Evolutionary conservation across 2,797 vertebrate genomes (phyloP), one percentile per base, ranked within the genome.

Genomic region (Carapus acus): DNA sequence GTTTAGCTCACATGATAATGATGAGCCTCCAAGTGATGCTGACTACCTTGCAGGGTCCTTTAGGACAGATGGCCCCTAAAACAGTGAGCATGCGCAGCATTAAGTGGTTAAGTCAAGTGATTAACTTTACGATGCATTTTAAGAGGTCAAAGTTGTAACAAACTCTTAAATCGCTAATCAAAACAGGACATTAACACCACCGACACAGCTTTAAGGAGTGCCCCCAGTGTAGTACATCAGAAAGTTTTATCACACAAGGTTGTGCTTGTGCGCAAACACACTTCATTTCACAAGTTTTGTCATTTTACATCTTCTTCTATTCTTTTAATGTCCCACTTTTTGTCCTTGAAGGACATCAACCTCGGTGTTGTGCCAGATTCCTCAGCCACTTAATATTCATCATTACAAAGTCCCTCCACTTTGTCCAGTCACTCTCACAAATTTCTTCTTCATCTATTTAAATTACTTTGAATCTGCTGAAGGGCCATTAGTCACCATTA

Each of bases 311-410:
- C 8, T 15, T n/a, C 8, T 22, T 43, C n/a, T 23, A 14, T 23
- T 43, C 24, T 24, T 16, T n/a, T 23, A 24, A 15, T 21, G 40
- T 42, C 40, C 40, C 40, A 42, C 8, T 40, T 40, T 18, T 38
- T 18, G 39, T 41, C 11, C 9, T 21, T 21, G 3, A 43, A 24
- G 22, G 21, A 24, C 41, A 43, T 43, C 6, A 43, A 15, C 40
- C 6, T 24, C 9, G n/a, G 41, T 8, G 11, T 22, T 43, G 41
- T 23, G 22, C 21, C 8, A 8, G 12, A 40, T 41, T 31, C 14
- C 31, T 33, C 31, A 33, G 31, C 12, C 31, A 33, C 14, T 33
- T 33, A 3, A 33, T 33, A 33, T 33, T 33, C 31, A 4, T 7
- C 3, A 33, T 33, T 33, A 33, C 31, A 33, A 33, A 33, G 31